Conservation (phyloP, 2,888 invertebrate genomes). For the Ophion ventricosus region DNA sequence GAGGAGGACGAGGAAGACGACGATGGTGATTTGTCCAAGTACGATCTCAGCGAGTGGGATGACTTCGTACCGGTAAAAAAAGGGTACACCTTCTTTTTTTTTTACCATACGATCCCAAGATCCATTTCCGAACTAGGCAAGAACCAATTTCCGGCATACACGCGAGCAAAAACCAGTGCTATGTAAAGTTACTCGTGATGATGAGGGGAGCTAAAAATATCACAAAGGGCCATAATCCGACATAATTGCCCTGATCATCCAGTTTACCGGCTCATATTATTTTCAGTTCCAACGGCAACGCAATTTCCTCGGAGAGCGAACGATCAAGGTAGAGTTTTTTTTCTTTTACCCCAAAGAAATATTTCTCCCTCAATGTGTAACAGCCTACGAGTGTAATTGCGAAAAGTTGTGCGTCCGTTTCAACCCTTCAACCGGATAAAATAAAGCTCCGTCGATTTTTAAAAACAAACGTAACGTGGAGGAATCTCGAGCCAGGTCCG, state of each 20-base stretch:
- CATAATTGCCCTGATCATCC: neutral
- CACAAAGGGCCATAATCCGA: neutral
- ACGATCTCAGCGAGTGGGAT: conserved; percentile 86
- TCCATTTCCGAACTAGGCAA: neutral
- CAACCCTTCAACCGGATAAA: neutral
- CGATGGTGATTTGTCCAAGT: conserved; percentile 85
- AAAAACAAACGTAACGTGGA: neutral
- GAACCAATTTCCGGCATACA: neutral
- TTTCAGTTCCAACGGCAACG: conserved; percentile 77
- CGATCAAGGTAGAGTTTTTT: conserved; percentile 77
- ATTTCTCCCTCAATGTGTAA: neutral
- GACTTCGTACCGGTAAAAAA: conserved; percentile 80
- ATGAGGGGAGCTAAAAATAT: neutral
- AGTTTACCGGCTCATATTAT: neutral
- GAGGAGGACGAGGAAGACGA: conserved; percentile 85
- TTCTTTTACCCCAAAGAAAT: neutral
- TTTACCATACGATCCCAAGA: neutral
- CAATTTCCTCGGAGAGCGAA: conserved; percentile 74
- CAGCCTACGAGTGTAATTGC: neutral
- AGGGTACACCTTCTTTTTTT: conserved; percentile 72
- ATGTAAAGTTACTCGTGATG: neutral
- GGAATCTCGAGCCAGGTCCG: neutral
- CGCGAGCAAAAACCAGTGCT: neutral
- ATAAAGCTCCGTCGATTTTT: neutral
- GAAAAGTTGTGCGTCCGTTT: neutral